Evolutionary conservation across 1,140 invertebrate genomes (phyloP).

Genomic region (Apis cerana): DNA sequence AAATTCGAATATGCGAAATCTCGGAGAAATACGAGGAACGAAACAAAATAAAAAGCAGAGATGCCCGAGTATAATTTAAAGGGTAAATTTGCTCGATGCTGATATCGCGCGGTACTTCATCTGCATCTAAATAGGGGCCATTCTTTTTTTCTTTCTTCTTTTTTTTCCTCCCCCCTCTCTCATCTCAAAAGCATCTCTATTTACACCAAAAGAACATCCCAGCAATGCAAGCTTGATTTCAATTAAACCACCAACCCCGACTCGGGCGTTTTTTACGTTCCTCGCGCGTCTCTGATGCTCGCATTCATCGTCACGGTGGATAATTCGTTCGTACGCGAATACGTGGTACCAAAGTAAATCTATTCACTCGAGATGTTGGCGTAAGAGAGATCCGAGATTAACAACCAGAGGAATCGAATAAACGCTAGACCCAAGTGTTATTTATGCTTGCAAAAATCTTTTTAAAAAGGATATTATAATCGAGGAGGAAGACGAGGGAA

Average conservation of each 20-base stretch:
- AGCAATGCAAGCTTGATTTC: slow-evolving; percentile 66
- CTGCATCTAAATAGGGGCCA: slow-evolving; percentile 18
- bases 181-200: background rate
- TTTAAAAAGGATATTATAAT: too few relatives aligned
- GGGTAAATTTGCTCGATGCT: background rate
- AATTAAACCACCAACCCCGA: slow-evolving; percentile 61
- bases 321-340: slow-evolving; percentile 2
- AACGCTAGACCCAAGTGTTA: background rate
- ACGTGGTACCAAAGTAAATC: slow-evolving; percentile 32
- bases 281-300: slow-evolving; percentile 16
- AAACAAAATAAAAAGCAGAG: background rate
- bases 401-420: background rate
- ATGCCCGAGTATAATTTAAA: background rate
- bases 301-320: slow-evolving; percentile 41
- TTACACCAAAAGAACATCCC: slow-evolving; percentile 36
- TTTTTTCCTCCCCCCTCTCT: background rate
- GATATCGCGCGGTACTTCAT: slow-evolving; percentile 19
- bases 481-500: background rate
- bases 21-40: background rate
- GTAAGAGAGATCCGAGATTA: background rate
- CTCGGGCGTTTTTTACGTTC: slow-evolving; percentile 26
- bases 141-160: background rate
- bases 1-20: background rate
- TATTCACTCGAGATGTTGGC: background rate
- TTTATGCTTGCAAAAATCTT: too few relatives aligned